phyloP scores from a whole-genome alignment of 2,888 invertebrate genomes.

The Mesoligia furuncula region DNA sequence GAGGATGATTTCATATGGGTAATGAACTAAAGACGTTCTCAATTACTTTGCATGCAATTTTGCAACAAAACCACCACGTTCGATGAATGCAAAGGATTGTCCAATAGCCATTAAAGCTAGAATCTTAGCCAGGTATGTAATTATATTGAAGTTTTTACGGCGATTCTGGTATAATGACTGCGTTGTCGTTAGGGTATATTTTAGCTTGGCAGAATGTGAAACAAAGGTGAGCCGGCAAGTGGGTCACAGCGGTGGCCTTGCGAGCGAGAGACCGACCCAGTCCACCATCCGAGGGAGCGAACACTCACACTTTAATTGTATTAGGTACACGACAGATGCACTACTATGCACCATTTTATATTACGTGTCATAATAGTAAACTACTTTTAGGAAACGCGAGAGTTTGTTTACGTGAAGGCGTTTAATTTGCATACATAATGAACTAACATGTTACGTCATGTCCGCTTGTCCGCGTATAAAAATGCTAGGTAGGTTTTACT shows the following conservation, averaged over 20 bases:
- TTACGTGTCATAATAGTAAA: conserved; percentile 33
- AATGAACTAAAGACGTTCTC: neutral
- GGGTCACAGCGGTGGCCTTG: conserved; percentile 85
- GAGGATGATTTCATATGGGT: neutral
- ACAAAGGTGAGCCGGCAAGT: conserved; percentile 86
- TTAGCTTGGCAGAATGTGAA: conserved; percentile 75
- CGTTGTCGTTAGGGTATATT: conserved; percentile 72
- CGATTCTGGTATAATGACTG: conserved; percentile 61
- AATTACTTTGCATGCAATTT: conserved; percentile 10
- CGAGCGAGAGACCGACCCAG: conserved; percentile 76
- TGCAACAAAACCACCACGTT: conserved; percentile 13
- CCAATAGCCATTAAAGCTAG: conserved; percentile 53
- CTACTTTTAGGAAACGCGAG: conserved; percentile 37
- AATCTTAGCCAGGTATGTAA: conserved; percentile 56
- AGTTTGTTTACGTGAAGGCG: conserved; percentile 37
- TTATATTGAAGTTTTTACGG: conserved; percentile 63
- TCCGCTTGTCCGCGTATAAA: neutral
- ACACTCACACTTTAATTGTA: conserved; percentile 53
- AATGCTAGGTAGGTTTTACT: neutral
- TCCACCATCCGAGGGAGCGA: conserved; percentile 73
- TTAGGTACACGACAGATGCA: conserved; percentile 39
- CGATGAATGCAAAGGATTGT: conserved; percentile 37
- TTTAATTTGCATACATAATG: conserved; percentile 43
- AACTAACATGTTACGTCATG: conserved; percentile 3
- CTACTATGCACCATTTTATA: conserved; percentile 26